These are phyloP conservation scores for Podocnemis expansa DNA, from an alignment of 2,113 vertebrate species.

Conservation along the genomic window DNA sequence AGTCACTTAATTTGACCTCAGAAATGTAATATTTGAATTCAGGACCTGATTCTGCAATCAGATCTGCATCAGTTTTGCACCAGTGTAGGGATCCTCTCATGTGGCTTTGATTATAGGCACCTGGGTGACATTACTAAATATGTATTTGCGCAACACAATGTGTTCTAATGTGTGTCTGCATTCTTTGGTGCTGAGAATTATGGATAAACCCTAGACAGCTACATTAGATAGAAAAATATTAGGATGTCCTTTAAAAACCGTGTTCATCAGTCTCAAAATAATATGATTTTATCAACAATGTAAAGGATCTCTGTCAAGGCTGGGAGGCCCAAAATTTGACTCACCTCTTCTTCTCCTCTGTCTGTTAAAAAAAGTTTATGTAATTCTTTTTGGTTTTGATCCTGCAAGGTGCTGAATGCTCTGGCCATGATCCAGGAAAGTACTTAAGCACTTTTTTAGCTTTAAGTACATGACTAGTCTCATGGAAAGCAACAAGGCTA, in stretches of 20 bases:
- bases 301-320: neutral
- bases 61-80: too few relatives aligned
- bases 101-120: too few relatives aligned
- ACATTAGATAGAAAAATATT: neutral
- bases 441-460: neutral
- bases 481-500: neutral
- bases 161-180: neutral
- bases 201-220: neutral
- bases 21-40: too few relatives aligned
- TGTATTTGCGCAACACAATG: neutral
- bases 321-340: neutral
- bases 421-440: neutral
- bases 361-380: neutral
- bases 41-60: too few relatives aligned
- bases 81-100: too few relatives aligned
- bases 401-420: neutral
- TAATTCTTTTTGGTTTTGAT: neutral
- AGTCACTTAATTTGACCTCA: too few relatives aligned
- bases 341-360: neutral
- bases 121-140: too few relatives aligned
- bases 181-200: neutral
- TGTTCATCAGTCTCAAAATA: neutral
- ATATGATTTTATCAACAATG: neutral
- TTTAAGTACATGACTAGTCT: neutral
- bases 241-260: neutral